Evolutionary conservation across 2,113 vertebrate species (phyloP).

Genomic region (Tachycineta bicolor): DNA sequence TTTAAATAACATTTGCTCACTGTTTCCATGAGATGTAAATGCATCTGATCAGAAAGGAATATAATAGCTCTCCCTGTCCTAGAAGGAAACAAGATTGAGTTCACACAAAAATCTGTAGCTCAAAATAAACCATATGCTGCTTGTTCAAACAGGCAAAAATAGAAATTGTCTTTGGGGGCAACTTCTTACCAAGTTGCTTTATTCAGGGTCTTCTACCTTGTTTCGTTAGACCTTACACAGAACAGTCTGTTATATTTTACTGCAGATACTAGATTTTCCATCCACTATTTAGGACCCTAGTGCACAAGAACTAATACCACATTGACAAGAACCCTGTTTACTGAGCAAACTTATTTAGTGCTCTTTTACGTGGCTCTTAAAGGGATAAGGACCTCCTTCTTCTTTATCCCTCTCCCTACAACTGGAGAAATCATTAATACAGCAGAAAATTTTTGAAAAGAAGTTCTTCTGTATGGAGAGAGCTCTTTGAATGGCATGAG

Average conservation of each 20-base stretch:
- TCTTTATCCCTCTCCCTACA: background rate
- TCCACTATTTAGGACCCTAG: background rate
- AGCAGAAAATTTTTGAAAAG: background rate
- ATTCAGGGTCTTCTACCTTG: background rate
- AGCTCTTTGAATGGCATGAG: background rate
- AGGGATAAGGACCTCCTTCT: background rate
- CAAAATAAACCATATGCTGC: background rate
- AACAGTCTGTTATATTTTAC: background rate
- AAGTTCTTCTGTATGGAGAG: background rate
- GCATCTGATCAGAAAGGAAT: background rate
- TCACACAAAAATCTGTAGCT: background rate
- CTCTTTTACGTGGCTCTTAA: background rate
- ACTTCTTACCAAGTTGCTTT: background rate
- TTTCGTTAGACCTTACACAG: background rate
- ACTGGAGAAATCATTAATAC: background rate
- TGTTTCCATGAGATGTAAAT: background rate
- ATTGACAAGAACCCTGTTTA: background rate
- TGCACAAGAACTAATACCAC: background rate
- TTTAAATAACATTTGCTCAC: background rate
- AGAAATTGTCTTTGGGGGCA: background rate
- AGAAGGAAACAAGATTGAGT: background rate
- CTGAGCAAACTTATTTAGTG: background rate
- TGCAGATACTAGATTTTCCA: background rate
- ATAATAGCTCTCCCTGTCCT: background rate
- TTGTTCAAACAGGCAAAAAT: background rate